phyloP scores from a whole-genome alignment of 2,797 vertebrate genomes.

The Pteropus rufus region DNA sequence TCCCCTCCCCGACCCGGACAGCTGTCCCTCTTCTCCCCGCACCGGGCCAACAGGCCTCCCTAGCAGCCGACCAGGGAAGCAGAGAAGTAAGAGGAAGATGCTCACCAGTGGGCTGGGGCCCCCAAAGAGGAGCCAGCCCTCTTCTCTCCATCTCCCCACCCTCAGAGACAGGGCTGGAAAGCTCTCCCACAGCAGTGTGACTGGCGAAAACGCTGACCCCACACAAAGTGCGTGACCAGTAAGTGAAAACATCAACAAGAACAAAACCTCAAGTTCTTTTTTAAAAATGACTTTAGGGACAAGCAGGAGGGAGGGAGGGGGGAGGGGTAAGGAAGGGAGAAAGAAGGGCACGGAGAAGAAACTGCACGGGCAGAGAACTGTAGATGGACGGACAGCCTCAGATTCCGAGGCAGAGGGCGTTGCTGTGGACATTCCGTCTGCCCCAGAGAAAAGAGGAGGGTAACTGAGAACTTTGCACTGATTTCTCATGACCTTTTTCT shows the following conservation, averaged over 20 bases:
- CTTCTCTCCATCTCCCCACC: not conserved
- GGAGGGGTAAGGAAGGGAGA: slow-evolving; percentile 47
- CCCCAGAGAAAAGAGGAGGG: slow-evolving; percentile 71
- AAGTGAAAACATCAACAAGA: slow-evolving; percentile 82
- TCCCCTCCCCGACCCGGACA: not conserved
- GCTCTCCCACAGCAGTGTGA: slow-evolving; percentile 37
- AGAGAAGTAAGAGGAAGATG: slow-evolving; percentile 54
- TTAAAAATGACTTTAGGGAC: slow-evolving; percentile 66
- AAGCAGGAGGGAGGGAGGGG: slow-evolving; percentile 56
- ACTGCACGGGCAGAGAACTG: not conserved
- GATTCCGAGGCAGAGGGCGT: slow-evolving; percentile 24
- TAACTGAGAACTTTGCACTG: slow-evolving; percentile 87
- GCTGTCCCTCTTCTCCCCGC: slow-evolving; percentile 17
- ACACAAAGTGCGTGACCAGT: slow-evolving; percentile 81
- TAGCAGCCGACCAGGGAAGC: slow-evolving; percentile 28
- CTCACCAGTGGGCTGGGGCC: slow-evolving; percentile 43
- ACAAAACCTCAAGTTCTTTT: slow-evolving; percentile 85
- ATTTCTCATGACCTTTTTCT: slow-evolving; percentile 85
- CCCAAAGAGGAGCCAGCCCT: slow-evolving; percentile 57
- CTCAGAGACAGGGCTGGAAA: slow-evolving; percentile 30
- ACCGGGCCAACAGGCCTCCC: not conserved
- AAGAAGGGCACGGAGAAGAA: slow-evolving; percentile 28
- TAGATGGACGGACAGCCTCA: not conserved
- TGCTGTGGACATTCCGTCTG: slow-evolving; percentile 40
- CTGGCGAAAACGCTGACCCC: slow-evolving; percentile 66